These are phyloP conservation scores for Axis porcinus DNA, from an alignment of 2,113 vertebrate species.

Conservation along the genomic window DNA sequence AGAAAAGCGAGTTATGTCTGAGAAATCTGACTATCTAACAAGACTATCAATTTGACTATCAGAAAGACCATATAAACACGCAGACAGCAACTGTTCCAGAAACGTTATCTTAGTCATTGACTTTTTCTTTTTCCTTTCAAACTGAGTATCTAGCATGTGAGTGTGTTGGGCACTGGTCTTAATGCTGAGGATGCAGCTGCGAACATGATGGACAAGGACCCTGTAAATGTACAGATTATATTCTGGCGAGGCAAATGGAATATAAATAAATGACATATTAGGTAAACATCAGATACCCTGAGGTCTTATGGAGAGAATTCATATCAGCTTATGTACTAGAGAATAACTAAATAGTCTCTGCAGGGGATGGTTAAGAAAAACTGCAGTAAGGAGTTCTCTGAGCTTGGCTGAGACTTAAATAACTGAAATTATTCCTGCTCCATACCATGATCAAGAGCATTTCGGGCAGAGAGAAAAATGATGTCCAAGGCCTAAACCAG, in stretches of 20 bases:
- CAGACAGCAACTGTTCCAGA: neutral
- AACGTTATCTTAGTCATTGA: slow-evolving; percentile 35
- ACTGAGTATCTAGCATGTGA: neutral
- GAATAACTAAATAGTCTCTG: neutral
- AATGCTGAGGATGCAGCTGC: neutral
- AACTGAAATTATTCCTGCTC: neutral
- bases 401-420: neutral
- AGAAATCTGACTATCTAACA: neutral
- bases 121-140: neutral
- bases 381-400: neutral
- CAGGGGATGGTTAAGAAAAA: neutral
- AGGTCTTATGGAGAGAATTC: neutral
- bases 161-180: neutral
- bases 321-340: neutral
- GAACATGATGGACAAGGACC: neutral
- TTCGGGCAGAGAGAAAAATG: neutral
- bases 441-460: neutral
- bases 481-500: neutral
- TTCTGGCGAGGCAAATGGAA: neutral
- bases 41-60: neutral
- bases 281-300: neutral
- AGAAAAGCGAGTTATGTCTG: neutral
- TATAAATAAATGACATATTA: neutral
- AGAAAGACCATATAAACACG: neutral
- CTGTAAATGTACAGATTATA: neutral